Percentiles rank a stretch among this genome's conserved stretches.
These are phyloP conservation scores for Labeo rohita DNA, from an alignment of 2,113 vertebrate genomes.

Conservation along the genomic window DNA sequence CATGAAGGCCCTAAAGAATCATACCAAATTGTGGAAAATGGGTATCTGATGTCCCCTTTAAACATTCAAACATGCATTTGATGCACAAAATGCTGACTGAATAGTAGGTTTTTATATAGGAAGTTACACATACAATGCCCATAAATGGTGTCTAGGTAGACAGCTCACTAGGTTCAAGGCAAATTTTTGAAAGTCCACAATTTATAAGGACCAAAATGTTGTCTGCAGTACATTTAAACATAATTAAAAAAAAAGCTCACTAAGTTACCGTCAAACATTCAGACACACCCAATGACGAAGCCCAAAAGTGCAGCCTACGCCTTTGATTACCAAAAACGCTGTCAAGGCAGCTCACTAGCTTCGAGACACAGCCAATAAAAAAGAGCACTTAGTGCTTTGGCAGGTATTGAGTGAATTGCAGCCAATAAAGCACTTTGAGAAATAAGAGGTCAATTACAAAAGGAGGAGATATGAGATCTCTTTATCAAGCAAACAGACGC, in stretches of 20 bases:
- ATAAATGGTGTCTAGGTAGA: background rate
- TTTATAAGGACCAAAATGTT: background rate
- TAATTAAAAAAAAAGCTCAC: too few relatives aligned
- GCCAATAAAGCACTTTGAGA: conserved; percentile 79
- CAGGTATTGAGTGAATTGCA: conserved; percentile 58
- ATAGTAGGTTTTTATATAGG: background rate
- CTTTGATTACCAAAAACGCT: conserved; percentile 15
- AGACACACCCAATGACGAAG: background rate
- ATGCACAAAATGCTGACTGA: background rate
- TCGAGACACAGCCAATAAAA: conserved; percentile 63
- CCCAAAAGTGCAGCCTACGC: background rate
- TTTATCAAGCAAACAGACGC: conserved; percentile 58
- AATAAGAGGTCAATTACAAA: conserved; percentile 79
- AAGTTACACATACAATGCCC: background rate
- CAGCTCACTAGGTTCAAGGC: background rate
- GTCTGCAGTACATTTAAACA: background rate
- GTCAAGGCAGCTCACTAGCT: background rate
- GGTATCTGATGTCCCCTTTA: background rate
- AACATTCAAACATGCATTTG: background rate
- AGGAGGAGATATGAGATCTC: conserved; percentile 65
- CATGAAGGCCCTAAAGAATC: too few relatives aligned
- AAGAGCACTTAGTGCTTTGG: conserved; percentile 66
- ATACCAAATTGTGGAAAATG: too few relatives aligned
- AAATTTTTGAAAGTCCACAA: background rate
- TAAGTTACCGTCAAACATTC: background rate